A percentile compares a stretch with the other conserved stretches of the same genome.
phyloP scores from a whole-genome alignment of 2,797 vertebrate genomes.

The Orestias chungarensis region DNA sequence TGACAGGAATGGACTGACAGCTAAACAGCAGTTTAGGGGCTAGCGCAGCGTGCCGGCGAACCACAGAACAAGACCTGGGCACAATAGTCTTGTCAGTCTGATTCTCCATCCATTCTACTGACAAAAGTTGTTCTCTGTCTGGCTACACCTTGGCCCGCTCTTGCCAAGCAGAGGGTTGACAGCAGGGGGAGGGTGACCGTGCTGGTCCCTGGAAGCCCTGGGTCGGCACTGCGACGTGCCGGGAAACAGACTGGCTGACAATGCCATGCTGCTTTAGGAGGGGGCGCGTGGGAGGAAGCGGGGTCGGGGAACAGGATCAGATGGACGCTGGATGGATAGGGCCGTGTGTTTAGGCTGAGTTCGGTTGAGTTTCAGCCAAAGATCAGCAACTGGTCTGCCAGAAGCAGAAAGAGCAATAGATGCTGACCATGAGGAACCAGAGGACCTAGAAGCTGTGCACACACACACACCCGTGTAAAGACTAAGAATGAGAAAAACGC shows the following conservation, averaged over 20 bases:
- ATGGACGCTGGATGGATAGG: conserved; percentile 53
- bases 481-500: conserved; percentile 33
- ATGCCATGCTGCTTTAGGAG: conserved; percentile 65
- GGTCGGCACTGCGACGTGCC: conserved; percentile 71
- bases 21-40: conserved; percentile 72
- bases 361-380: conserved; percentile 58
- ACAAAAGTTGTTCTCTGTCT: conserved; percentile 67
- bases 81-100: conserved; percentile 33
- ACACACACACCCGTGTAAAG: conserved; percentile 11
- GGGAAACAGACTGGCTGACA: conserved; percentile 67
- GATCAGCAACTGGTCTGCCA: conserved; percentile 60
- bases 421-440: conserved; percentile 70
- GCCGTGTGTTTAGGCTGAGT: conserved; percentile 45
- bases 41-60: conserved; percentile 58
- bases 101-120: conserved; percentile 48
- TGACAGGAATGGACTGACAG: conserved; percentile 73
- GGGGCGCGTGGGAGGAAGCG: conserved; percentile 36
- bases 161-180: conserved; percentile 67
- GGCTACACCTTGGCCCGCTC: conserved; percentile 57
- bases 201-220: conserved; percentile 59
- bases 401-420: conserved; percentile 49
- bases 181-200: conserved; percentile 59
- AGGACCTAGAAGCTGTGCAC: conserved; percentile 34
- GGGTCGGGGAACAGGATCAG: conserved; percentile 57
- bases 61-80: conserved; percentile 46